phyloP scores from a whole-genome alignment of 1,140 invertebrate genomes.

The Medauroidea extradentata region DNA sequence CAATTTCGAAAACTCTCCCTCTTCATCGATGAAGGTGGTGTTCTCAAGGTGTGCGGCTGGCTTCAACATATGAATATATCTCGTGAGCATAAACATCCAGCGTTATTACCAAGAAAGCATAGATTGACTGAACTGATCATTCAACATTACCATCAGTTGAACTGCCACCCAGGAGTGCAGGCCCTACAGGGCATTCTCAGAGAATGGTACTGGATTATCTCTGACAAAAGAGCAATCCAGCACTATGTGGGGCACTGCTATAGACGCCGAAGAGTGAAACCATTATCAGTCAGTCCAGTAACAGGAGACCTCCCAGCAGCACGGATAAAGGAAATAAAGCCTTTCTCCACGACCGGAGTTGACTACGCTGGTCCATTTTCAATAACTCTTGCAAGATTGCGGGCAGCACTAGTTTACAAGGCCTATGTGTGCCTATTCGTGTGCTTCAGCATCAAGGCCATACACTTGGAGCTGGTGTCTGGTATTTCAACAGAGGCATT shows the following conservation, averaged over 20 bases:
- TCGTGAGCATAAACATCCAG: constrained; percentile 13
- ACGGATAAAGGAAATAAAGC: constrained; percentile 20
- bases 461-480: constrained; percentile 32
- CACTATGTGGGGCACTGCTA: constrained; percentile 28
- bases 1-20: background rate
- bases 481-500: constrained; percentile 29
- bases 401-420: constrained; percentile 25
- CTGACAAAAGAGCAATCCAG: constrained; percentile 20
- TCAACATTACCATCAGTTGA: constrained; percentile 27
- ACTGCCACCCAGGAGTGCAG: constrained; percentile 31
- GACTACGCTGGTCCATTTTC: constrained; percentile 36
- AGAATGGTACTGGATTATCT: constrained; percentile 32
- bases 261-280: constrained; percentile 23
- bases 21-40: constrained; percentile 18
- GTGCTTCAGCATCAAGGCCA: constrained; percentile 28
- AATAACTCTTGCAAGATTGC: constrained; percentile 10
- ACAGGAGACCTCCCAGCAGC: constrained; percentile 26
- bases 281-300: constrained; percentile 11
- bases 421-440: constrained; percentile 33
- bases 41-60: constrained; percentile 24
- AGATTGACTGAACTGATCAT: constrained; percentile 24
- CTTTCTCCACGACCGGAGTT: constrained; percentile 24
- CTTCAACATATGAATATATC: constrained; percentile 14
- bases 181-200: constrained; percentile 23
- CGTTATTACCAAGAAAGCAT: too few relatives aligned